These are phyloP conservation scores for Pachyrhynchus sulphureomaculatus DNA, from an alignment of 1,140 invertebrate genomes.

Conservation along the genomic window DNA sequence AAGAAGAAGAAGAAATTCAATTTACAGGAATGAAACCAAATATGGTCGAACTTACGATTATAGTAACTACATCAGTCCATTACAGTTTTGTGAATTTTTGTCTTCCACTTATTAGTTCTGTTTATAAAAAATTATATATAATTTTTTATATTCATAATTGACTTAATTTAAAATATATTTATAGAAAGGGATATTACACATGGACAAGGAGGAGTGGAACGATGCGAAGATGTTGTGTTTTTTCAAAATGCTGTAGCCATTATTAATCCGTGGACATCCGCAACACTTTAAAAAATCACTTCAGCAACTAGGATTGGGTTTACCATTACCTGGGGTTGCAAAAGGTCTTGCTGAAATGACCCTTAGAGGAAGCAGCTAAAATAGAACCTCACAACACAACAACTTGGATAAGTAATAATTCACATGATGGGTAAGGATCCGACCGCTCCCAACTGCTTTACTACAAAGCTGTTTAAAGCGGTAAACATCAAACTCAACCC, in stretches of 20 bases:
- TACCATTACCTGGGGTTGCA: constrained; percentile 86
- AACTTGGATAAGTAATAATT: constrained; percentile 70
- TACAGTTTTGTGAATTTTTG: too few species aligned
- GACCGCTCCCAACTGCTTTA: not conserved
- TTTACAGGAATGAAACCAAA: too few species aligned
- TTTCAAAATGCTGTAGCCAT: constrained; percentile 92
- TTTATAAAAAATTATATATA: too few species aligned
- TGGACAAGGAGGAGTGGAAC: constrained; percentile 79
- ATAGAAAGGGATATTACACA: constrained; percentile 83
- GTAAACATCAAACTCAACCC: not conserved
- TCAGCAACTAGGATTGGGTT: constrained; percentile 71
- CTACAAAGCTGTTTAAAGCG: not conserved
- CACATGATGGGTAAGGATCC: not conserved
- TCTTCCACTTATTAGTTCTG: too few species aligned
- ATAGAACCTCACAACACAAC: constrained; percentile 86
- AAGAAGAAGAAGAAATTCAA: too few species aligned
- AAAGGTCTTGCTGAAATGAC: constrained; percentile 88
- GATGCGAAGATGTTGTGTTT: constrained; percentile 87
- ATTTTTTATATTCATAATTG: too few species aligned
- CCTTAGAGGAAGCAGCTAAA: constrained; percentile 85
- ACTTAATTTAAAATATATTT: too few species aligned
- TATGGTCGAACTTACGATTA: too few species aligned
- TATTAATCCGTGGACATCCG: too few species aligned
- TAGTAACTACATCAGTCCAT: too few species aligned
- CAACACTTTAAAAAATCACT: constrained; percentile 88